Evolutionary conservation across 2,113 vertebrate species (phyloP).

Genomic region (Todiramphus saurophagus): DNA sequence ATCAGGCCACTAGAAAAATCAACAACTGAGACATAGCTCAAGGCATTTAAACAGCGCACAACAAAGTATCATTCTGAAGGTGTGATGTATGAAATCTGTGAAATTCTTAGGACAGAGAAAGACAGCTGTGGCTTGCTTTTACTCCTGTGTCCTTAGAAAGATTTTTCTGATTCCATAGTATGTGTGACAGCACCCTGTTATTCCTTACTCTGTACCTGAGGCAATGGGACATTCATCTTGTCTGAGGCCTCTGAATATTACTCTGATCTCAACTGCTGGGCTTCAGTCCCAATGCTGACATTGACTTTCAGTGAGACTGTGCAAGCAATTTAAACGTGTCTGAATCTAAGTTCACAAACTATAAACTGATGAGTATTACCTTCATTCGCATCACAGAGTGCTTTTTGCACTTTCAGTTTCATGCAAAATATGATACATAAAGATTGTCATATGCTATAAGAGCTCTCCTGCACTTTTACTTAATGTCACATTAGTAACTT

Average conservation of each 20-base stretch:
- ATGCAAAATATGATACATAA: not conserved
- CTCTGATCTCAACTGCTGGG: not conserved
- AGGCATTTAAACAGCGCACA: not conserved
- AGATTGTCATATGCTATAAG: not conserved
- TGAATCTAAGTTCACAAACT: not conserved
- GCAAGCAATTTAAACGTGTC: not conserved
- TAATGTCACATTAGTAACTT: not conserved
- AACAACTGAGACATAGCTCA: not conserved
- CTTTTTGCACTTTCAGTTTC: not conserved
- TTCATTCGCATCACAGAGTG: not conserved
- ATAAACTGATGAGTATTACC: not conserved
- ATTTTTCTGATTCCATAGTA: not conserved
- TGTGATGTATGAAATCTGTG: not conserved
- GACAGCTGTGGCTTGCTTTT: not conserved
- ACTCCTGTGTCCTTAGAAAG: not conserved
- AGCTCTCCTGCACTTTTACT: not conserved
- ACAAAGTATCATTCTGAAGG: not conserved
- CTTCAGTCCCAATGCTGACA: not conserved
- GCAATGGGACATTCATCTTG: not conserved
- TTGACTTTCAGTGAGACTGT: not conserved
- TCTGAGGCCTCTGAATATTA: not conserved
- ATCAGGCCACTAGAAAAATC: not conserved
- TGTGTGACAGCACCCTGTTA: not conserved
- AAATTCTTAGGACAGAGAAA: not conserved
- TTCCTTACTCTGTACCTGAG: not conserved